phyloP scores from a whole-genome alignment of 2,888 invertebrate species.

The Drosophila incognita region DNA sequence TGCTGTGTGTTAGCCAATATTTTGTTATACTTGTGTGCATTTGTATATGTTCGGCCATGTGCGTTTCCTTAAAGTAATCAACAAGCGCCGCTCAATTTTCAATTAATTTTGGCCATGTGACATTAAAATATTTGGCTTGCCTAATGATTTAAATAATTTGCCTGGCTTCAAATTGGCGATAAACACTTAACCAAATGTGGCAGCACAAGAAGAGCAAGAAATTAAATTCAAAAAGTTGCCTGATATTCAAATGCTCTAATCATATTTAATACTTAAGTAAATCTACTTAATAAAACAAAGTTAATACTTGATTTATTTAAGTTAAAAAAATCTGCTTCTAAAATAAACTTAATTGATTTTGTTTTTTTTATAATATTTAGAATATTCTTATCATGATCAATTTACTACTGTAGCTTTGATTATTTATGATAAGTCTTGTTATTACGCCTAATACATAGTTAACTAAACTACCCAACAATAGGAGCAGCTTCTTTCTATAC shows the following conservation, averaged over 20 bases:
- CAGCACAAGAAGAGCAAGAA: neutral
- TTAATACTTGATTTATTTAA: neutral
- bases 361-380: neutral
- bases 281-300: neutral
- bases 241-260: conserved; percentile 17
- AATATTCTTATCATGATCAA: neutral
- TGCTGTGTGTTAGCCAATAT: conserved; percentile 5
- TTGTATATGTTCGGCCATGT: conserved; percentile 50
- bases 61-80: conserved; percentile 78
- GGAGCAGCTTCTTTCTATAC: neutral
- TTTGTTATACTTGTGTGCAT: conserved; percentile 9
- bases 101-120: conserved; percentile 69
- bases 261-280: neutral
- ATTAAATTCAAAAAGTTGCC: neutral
- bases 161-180: conserved; percentile 54
- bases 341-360: neutral
- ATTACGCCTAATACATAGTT: neutral
- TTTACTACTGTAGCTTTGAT: neutral
- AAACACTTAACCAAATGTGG: conserved; percentile 59
- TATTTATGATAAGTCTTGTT: neutral
- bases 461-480: neutral
- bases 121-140: conserved; percentile 59
- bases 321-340: neutral
- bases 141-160: conserved; percentile 69
- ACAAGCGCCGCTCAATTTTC: conserved; percentile 68